A percentile compares a stretch with the other conserved stretches of the same genome.
These are phyloP conservation scores for Sturmia bella DNA, from an alignment of 2,888 invertebrate species.

Conservation along the genomic window DNA sequence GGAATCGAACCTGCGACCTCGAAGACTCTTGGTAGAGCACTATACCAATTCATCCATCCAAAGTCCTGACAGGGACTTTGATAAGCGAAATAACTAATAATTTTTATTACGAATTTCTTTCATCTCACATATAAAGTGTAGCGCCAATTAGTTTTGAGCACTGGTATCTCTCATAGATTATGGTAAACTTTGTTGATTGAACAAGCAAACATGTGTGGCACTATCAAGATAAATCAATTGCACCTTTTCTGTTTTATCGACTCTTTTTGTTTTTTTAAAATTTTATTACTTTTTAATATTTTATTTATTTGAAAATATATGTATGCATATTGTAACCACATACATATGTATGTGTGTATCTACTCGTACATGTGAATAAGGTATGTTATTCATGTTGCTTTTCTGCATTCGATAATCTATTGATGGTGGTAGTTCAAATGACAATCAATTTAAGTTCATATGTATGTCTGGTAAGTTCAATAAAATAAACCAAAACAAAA, in stretches of 20 bases:
- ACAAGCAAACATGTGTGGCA: slow-evolving; percentile 61
- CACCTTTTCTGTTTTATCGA: slow-evolving; percentile 25
- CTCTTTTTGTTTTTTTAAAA: not conserved
- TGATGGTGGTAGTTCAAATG: slow-evolving; percentile 67
- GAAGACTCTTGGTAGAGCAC: too few relatives aligned
- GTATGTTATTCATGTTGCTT: not conserved
- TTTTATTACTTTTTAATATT: slow-evolving; percentile 27
- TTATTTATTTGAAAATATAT: slow-evolving; percentile 11
- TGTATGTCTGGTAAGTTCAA: slow-evolving; percentile 48
- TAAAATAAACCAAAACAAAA: slow-evolving; percentile 27
- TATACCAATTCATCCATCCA: too few relatives aligned
- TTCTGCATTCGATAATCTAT: slow-evolving; percentile 55
- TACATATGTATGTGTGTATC: not conserved
- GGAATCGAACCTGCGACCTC: too few relatives aligned
- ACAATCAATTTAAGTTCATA: slow-evolving; percentile 65
- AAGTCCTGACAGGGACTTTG: too few relatives aligned
- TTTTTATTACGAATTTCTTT: slow-evolving; percentile 53
- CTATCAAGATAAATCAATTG: slow-evolving; percentile 63
- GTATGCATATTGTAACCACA: not conserved
- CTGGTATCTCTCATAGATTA: slow-evolving; percentile 31
- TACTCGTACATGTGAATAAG: too few relatives aligned
- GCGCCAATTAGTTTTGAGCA: not conserved
- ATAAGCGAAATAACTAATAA: slow-evolving; percentile 1
- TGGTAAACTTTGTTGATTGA: slow-evolving; percentile 60
- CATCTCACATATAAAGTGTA: slow-evolving; percentile 24